Percentiles rank a stretch among this genome's conserved stretches.
Conservation (phyloP, 2,888 invertebrate genomes). For the Strigamia maritima region DNA sequence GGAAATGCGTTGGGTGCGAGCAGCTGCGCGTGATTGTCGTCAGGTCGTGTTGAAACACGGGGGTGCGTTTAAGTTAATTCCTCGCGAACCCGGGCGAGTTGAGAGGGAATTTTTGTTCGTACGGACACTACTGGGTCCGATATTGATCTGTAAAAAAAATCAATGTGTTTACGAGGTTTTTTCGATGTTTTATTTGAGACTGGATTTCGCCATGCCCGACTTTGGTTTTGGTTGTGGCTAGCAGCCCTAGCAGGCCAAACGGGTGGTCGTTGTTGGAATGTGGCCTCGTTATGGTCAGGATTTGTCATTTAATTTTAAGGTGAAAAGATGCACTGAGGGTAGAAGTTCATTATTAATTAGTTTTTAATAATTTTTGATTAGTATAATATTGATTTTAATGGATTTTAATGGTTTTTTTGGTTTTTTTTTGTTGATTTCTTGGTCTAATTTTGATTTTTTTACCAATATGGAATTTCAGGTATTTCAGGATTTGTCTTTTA, state of each 20-base stretch:
- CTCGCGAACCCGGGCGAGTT: background rate
- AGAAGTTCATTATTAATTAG: background rate
- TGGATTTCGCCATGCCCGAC: background rate
- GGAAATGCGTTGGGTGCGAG: background rate
- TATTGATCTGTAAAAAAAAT: background rate
- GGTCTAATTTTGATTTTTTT: background rate
- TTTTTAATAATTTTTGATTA: background rate
- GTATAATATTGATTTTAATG: no score
- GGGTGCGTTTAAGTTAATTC: slow-evolving; percentile 10
- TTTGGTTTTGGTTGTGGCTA: background rate
- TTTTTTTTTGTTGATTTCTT: background rate
- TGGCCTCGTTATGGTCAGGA: background rate
- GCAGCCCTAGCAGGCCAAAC: background rate
- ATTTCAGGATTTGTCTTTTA: no score
- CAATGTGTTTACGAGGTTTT: background rate
- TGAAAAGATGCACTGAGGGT: background rate
- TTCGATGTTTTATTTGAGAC: background rate
- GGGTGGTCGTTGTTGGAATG: background rate
- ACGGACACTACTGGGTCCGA: background rate
- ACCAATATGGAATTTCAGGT: no score
- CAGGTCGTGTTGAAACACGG: background rate
- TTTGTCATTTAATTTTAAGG: background rate
- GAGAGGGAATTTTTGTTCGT: background rate
- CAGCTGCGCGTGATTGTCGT: background rate
- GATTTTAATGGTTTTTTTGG: background rate